Evolutionary conservation across 2,888 invertebrate genomes (phyloP).

Genomic region (Cordilura impudica): DNA sequence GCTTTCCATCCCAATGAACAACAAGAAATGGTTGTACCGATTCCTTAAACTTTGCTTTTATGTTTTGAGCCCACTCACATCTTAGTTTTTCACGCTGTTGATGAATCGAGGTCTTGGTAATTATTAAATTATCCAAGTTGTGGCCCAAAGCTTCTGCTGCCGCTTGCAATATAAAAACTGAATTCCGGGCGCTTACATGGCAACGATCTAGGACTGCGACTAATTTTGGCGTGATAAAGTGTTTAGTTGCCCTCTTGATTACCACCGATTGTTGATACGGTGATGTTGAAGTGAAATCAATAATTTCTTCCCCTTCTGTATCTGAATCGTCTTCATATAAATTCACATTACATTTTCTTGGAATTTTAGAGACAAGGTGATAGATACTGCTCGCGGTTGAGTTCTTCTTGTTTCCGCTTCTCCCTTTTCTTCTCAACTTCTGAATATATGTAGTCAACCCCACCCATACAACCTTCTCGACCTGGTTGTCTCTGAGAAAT

Average conservation of each 20-base stretch:
- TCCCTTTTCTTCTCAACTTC: too few species aligned
- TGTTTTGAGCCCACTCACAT: neutral
- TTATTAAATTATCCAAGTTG: slow-evolving; percentile 17
- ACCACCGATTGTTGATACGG: neutral
- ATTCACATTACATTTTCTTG: neutral
- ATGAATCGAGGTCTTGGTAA: slow-evolving; percentile 15
- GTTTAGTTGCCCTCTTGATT: too few species aligned
- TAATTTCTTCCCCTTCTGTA: neutral
- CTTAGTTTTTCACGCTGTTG: neutral
- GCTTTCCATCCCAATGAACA: too few species aligned
- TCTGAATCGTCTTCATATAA: neutral
- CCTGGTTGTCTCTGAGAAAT: too few species aligned
- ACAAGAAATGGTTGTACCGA: too few species aligned
- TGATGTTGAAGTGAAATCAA: neutral
- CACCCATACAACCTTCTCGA: too few species aligned
- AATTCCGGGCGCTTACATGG: neutral
- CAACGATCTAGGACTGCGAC: neutral
- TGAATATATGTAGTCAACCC: too few species aligned
- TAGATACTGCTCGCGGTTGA: neutral
- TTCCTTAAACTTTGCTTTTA: neutral
- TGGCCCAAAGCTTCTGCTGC: slow-evolving; percentile 23
- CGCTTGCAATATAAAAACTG: slow-evolving; percentile 20
- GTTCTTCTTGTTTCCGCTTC: too few species aligned
- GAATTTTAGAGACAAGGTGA: neutral
- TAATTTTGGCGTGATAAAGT: too few species aligned